Percentiles rank a stretch among this genome's conserved stretches.
Evolutionary conservation across 2,888 invertebrate species (phyloP).

Genomic region (Rosalia funebris): DNA sequence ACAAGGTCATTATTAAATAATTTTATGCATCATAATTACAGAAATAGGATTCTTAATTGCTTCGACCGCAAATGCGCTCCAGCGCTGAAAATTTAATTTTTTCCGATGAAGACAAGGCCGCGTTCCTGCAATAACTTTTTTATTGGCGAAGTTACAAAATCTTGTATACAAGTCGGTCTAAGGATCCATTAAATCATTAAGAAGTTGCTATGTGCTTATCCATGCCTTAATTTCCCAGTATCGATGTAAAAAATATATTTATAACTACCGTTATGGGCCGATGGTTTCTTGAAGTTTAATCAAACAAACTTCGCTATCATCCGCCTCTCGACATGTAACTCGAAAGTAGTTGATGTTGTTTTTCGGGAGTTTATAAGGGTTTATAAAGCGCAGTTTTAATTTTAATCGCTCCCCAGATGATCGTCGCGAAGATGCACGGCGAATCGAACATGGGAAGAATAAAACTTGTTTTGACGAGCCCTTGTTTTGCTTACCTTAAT

Average conservation of each 20-base stretch:
- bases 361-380: slow-evolving; percentile 3
- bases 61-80: slow-evolving; percentile 42
- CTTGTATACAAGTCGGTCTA: slow-evolving; percentile 39
- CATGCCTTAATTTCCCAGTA: slow-evolving; percentile 44
- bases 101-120: slow-evolving; percentile 23
- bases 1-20: slow-evolving; percentile 50
- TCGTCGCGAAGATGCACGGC: not conserved
- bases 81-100: slow-evolving; percentile 22
- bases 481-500: not conserved
- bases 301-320: slow-evolving; percentile 17
- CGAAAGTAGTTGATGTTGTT: slow-evolving; percentile 11
- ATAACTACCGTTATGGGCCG: slow-evolving; percentile 43
- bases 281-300: slow-evolving; percentile 37
- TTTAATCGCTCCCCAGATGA: slow-evolving; percentile 15
- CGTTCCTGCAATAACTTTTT: slow-evolving; percentile 38
- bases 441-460: not conserved
- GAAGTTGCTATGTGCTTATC: slow-evolving; percentile 43
- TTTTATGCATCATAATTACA: slow-evolving; percentile 52
- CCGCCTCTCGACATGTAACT: slow-evolving; percentile 4
- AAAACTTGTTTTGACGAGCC: not conserved
- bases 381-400: not conserved
- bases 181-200: slow-evolving; percentile 48
- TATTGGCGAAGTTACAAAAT: slow-evolving; percentile 42
- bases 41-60: slow-evolving; percentile 52
- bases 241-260: slow-evolving; percentile 37